Conservation (phyloP, 2,113 vertebrate species). For the Poicephalus meyeri region DNA sequence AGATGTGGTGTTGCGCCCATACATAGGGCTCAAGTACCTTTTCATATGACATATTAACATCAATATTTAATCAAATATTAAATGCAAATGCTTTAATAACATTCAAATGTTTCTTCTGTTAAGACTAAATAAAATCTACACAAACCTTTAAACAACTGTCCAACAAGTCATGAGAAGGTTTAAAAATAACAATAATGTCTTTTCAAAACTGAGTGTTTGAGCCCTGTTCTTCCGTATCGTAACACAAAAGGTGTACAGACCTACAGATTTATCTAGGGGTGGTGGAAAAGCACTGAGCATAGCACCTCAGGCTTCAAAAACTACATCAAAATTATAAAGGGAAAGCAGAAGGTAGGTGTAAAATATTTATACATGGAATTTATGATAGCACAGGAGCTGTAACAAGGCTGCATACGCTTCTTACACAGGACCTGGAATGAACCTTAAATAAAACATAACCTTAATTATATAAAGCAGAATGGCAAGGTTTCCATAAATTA, state of each 20-base stretch:
- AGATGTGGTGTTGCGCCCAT: background rate
- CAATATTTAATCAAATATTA: background rate
- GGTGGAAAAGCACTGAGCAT: background rate
- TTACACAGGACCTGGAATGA: background rate
- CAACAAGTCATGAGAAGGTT: background rate
- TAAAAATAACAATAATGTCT: background rate
- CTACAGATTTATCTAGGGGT: background rate
- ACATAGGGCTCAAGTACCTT: background rate
- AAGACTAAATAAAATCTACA: background rate
- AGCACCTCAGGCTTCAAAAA: background rate
- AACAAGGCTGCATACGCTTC: background rate
- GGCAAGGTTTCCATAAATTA: background rate
- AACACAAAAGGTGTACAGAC: background rate
- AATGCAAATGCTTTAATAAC: background rate
- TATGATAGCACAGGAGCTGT: background rate
- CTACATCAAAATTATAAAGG: background rate
- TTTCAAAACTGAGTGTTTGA: background rate
- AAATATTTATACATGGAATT: background rate
- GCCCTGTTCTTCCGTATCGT: background rate
- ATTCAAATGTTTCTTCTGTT: background rate
- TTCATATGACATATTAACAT: background rate
- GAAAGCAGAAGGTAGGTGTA: background rate
- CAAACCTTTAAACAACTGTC: background rate
- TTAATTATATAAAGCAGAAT: background rate
- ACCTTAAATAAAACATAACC: background rate